phyloP scores from a whole-genome alignment of 1,140 invertebrate species.

The Drosophila tsacasi region DNA sequence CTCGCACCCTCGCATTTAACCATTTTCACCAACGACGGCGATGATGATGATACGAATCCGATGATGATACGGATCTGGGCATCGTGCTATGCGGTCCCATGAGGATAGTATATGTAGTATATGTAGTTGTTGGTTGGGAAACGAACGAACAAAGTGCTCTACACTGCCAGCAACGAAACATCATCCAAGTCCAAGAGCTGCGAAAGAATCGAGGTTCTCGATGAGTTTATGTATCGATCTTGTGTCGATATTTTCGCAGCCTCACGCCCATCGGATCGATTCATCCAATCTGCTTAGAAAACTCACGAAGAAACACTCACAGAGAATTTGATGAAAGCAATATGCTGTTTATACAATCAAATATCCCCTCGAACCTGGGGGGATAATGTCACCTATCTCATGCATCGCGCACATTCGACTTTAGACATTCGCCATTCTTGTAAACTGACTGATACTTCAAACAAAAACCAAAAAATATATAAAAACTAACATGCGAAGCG shows the following conservation, averaged over 20 bases:
- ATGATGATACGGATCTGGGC: slow-evolving; percentile 11
- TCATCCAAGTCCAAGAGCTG: neutral
- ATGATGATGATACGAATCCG: slow-evolving; percentile 3
- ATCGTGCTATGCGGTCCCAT: neutral
- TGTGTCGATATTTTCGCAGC: neutral
- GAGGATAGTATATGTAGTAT: neutral
- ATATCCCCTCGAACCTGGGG: slow-evolving; percentile 10
- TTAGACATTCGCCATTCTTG: slow-evolving; percentile 33
- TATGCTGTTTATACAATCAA: slow-evolving; percentile 78
- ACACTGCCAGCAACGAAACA: slow-evolving; percentile 46
- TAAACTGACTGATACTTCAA: slow-evolving; percentile 51
- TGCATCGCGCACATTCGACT: slow-evolving; percentile 14
- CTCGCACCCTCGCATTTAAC: slow-evolving; percentile 11
- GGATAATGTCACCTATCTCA: slow-evolving; percentile 26
- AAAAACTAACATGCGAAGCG: slow-evolving; percentile 19
- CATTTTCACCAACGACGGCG: slow-evolving; percentile 33
- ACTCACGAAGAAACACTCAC: neutral
- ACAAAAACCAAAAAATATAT: slow-evolving; percentile 22
- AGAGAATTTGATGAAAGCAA: slow-evolving; percentile 53
- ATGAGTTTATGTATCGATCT: neutral
- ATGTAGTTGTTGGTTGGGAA: slow-evolving; percentile 18
- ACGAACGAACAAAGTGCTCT: slow-evolving; percentile 32
- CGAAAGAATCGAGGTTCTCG: neutral
- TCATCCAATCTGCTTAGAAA: slow-evolving; percentile 13
- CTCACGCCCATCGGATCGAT: slow-evolving; percentile 3